phyloP scores from a whole-genome alignment of 2,888 invertebrate species.

The Trypoxylon attenuatum region DNA sequence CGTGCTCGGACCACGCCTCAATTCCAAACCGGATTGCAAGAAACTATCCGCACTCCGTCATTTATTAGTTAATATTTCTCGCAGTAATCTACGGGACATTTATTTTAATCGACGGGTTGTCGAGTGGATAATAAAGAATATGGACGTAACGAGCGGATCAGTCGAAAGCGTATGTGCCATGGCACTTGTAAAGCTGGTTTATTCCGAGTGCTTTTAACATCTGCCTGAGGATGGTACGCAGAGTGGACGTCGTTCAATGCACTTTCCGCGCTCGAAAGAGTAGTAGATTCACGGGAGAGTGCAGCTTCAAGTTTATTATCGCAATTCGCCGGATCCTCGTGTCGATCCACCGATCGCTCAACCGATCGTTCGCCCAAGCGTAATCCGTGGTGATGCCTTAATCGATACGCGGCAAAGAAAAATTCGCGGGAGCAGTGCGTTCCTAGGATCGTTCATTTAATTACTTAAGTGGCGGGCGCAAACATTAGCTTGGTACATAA shows the following conservation, averaged over 20 bases:
- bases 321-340: no score
- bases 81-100: no score
- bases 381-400: not conserved
- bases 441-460: constrained; percentile 37
- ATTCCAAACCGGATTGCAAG: no score
- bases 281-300: not conserved
- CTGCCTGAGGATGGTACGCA: not conserved
- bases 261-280: not conserved
- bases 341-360: not conserved
- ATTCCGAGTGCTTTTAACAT: no score
- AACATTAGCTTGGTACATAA: constrained; percentile 31
- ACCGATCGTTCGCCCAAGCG: not conserved
- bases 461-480: constrained; percentile 46
- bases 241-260: not conserved
- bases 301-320: not conserved
- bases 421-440: not conserved
- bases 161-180: no score
- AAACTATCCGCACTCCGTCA: no score
- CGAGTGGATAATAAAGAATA: no score
- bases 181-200: no score
- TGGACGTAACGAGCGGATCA: no score
- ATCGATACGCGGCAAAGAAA: not conserved
- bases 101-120: no score
- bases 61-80: no score
- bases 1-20: no score